These are phyloP conservation scores for Epinephelus cyanopodus DNA, from an alignment of 2,113 vertebrate species.

Conservation along the genomic window DNA sequence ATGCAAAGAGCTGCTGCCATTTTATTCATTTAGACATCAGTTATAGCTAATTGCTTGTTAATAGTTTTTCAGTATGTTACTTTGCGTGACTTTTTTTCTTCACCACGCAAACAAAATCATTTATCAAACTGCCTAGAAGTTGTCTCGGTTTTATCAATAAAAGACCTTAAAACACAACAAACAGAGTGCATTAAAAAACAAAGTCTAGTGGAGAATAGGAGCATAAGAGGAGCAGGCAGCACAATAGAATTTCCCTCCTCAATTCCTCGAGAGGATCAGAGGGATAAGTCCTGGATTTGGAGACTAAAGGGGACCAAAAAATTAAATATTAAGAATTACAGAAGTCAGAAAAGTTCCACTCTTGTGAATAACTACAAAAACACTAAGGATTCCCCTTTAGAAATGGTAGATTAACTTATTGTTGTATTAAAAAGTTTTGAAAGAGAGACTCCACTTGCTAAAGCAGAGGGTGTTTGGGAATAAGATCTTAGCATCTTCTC, in stretches of 20 bases:
- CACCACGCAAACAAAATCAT: neutral
- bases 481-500: neutral
- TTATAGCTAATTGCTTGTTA: neutral
- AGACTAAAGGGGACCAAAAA: conserved; percentile 5
- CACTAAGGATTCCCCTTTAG: neutral
- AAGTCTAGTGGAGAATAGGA: neutral
- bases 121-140: neutral
- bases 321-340: neutral
- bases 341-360: neutral
- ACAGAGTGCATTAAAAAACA: neutral
- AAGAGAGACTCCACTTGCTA: neutral
- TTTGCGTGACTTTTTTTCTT: neutral
- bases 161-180: neutral
- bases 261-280: neutral
- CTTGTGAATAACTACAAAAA: neutral
- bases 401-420: neutral
- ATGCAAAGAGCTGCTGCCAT: conserved; percentile 17
- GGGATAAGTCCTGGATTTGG: neutral
- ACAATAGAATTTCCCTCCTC: neutral
- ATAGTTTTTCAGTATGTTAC: neutral
- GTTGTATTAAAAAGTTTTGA: neutral
- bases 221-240: neutral
- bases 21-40: neutral
- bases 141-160: neutral
- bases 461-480: neutral